Base-by-base conservation (phyloP, 2,888 invertebrate genomes). In the Philonicus albiceps region DNA sequence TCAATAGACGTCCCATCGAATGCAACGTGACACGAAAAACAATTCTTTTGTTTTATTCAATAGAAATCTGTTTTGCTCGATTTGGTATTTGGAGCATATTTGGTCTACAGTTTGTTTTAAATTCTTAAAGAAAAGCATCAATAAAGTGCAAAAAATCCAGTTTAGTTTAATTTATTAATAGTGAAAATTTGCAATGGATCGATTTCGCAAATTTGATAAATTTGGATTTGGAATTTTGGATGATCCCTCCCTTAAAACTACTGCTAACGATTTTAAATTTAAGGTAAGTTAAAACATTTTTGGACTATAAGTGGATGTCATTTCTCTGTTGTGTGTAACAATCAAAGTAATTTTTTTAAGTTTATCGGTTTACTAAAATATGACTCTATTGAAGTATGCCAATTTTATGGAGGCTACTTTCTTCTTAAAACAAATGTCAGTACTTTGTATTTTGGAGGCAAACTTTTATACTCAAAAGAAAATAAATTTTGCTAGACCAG, bases 231-330 rank as follows among this genome's bases (percentile, higher is more conserved):
- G 89, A n/a, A 53, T 89, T 78, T 86, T 89, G 3, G 87, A 89
- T 40, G 90, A 90, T 88, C 89, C 89, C 0, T 86, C 87, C n/a
- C 85, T 90, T 22, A 88, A 88, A 78, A 89, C 90, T 8, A 89
- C 89, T 7, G 88, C 90, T 2, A 86, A 87, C 34, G 89, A 90
- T 85, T 90, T 89, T 85, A 89, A 89, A 73, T 90, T 90, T 87
- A 89, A 89, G 89, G 90, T 90, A 86, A 87, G 84, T 22, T 37
- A 22, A 8, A 64, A 22, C 27, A 53, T 11, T 43, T 43, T 43
- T 0, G 11, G 11, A 16, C 40, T 13, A 13, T 43, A 13, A 13
- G 0, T 16, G 11, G 0, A 13, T 43, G 3, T 3, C 2, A 16
- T 43, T 43, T 43, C 16, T 13, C 1, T 16, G 3, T 13, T 16